phyloP scores from a whole-genome alignment of 1,140 invertebrate species.

The Sweltsa coloradensis region DNA sequence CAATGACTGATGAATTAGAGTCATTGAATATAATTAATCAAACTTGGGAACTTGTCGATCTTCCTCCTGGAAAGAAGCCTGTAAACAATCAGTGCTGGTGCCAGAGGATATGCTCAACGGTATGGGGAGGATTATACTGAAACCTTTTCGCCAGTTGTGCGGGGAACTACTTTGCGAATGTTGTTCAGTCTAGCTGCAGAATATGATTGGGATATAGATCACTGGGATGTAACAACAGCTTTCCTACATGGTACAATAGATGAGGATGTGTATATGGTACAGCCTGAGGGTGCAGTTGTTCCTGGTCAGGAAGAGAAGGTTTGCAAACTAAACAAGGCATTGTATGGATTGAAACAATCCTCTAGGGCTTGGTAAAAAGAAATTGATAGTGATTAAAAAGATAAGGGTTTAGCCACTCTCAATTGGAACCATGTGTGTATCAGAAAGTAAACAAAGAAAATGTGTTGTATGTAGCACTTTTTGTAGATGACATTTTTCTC shows the following conservation, averaged over 20 bases:
- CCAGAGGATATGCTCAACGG: slow-evolving; percentile 12
- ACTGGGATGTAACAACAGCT: slow-evolving; percentile 30
- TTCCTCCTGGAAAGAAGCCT: not conserved
- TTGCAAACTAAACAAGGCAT: slow-evolving; percentile 15
- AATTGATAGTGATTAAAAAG: not conserved
- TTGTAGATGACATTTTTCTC: too few species aligned
- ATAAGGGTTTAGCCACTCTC: too few species aligned
- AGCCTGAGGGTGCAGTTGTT: slow-evolving; percentile 24
- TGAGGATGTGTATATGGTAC: slow-evolving; percentile 31
- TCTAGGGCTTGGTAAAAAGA: slow-evolving; percentile 19
- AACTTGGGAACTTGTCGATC: not conserved
- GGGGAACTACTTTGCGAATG: slow-evolving; percentile 18
- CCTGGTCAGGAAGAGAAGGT: too few species aligned
- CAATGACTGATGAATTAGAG: not conserved
- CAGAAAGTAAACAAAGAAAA: too few species aligned
- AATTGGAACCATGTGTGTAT: too few species aligned
- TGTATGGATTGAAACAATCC: slow-evolving; percentile 24
- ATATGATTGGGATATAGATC: slow-evolving; percentile 12
- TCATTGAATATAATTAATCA: not conserved
- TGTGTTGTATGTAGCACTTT: too few species aligned
- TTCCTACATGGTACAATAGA: slow-evolving; percentile 30
- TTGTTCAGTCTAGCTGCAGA: slow-evolving; percentile 17
- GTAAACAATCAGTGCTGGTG: slow-evolving; percentile 10
- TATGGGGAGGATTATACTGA: slow-evolving; percentile 19
- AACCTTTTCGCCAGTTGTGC: slow-evolving; percentile 20